Conservation (phyloP, 2,797 vertebrate genomes). For the Molossus alvarezi region DNA sequence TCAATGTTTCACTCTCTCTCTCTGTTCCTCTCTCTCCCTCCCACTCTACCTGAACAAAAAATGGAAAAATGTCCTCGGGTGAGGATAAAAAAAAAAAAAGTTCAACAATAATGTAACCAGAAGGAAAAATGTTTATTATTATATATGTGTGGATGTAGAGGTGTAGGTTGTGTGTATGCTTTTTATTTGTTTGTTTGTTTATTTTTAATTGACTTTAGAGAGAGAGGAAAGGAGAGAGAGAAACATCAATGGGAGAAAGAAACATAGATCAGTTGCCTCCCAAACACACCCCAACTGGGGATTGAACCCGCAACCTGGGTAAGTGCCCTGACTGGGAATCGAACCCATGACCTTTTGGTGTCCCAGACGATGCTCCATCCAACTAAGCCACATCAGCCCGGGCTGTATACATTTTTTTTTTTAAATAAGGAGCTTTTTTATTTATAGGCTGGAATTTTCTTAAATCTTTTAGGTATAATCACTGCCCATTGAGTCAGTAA, state of each 20-base stretch:
- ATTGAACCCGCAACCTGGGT: not conserved
- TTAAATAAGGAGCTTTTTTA: conserved; percentile 2
- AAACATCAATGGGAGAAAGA: not conserved
- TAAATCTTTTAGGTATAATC: not conserved
- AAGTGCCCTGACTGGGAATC: not conserved
- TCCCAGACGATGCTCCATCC: not conserved
- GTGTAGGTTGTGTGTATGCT: not conserved
- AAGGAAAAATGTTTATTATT: conserved; percentile 12
- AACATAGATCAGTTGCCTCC: not conserved
- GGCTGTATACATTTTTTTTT: not conserved
- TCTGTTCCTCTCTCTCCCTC: too few species aligned
- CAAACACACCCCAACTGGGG: not conserved
- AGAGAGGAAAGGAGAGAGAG: not conserved
- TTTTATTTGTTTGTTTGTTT: not conserved
- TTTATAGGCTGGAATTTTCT: not conserved
- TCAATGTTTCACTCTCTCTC: too few species aligned
- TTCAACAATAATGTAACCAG: conserved; percentile 23
- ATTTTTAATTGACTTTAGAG: not conserved
- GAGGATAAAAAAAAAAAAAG: not conserved
- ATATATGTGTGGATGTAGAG: not conserved
- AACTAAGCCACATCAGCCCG: not conserved
- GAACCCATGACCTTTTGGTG: not conserved
- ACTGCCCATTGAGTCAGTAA: conserved; percentile 14
- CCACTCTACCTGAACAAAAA: too few species aligned
- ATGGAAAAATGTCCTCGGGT: too few species aligned